These are phyloP conservation scores for Drosophila triauraria DNA, from an alignment of 1,140 invertebrate species.

Conservation along the genomic window DNA sequence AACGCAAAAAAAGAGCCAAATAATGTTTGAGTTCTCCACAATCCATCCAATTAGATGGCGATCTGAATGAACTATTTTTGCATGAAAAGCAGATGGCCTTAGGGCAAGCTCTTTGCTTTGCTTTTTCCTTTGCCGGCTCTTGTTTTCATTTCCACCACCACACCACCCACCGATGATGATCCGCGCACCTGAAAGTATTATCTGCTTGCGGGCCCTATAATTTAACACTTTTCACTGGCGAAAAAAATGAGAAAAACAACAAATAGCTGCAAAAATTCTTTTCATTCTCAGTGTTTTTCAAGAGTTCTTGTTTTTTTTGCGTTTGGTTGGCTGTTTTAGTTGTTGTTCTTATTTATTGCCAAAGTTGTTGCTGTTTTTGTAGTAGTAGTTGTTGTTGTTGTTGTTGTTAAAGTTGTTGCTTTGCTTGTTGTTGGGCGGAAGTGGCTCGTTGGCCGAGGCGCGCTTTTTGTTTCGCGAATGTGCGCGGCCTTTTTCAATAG, in stretches of 20 bases:
- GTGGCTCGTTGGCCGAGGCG: slow-evolving; percentile 68
- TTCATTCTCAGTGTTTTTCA: slow-evolving; percentile 16
- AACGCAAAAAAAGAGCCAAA: too few species aligned
- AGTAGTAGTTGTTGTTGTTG: background rate
- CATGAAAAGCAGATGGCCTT: slow-evolving; percentile 6
- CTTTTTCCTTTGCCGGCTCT: background rate
- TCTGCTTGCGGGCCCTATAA: slow-evolving; percentile 13
- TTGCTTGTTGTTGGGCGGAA: slow-evolving; percentile 58
- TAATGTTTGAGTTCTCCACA: background rate
- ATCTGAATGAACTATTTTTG: slow-evolving; percentile 2
- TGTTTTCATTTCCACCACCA: too few species aligned
- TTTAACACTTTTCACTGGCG: slow-evolving; percentile 26
- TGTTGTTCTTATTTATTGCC: slow-evolving; percentile 25
- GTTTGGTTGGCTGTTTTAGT: slow-evolving; percentile 14
- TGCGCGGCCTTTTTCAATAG: slow-evolving; percentile 71
- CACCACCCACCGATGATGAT: background rate
- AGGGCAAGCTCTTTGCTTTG: slow-evolving; percentile 2
- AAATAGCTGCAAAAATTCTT: slow-evolving; percentile 30
- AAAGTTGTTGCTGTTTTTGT: background rate
- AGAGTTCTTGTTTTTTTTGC: slow-evolving; percentile 9
- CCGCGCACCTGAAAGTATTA: slow-evolving; percentile 2
- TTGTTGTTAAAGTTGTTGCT: slow-evolving; percentile 8
- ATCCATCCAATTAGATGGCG: slow-evolving; percentile 4
- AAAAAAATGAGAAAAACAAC: slow-evolving; percentile 1
- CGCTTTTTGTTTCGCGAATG: slow-evolving; percentile 48